A percentile compares a stretch with the other conserved stretches of the same genome.
Evolutionary conservation across 2,888 invertebrate genomes (phyloP).

Genomic region (Aproaerema taeniolella): DNA sequence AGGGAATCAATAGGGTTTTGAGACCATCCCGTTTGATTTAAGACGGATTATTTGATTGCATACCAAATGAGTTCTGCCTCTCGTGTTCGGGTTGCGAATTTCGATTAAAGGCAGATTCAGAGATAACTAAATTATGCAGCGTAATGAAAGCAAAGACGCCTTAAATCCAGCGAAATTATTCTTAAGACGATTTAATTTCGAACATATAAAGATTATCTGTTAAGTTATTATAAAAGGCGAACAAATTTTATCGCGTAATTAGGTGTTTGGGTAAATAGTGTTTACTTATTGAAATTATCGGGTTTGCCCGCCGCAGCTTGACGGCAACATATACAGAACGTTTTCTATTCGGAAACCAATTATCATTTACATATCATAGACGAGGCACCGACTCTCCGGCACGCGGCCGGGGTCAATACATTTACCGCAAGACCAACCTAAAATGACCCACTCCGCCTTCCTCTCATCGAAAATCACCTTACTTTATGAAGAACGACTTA

Average conservation of each 20-base stretch:
- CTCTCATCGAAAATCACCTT: conserved; percentile 23
- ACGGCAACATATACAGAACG: conserved; percentile 63
- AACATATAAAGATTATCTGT: conserved; percentile 1
- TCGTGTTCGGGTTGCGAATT: conserved; percentile 7
- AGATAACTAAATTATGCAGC: conserved; percentile 3
- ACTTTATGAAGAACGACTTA: conserved; percentile 6
- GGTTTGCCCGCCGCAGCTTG: conserved; percentile 52
- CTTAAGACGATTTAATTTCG: conserved; percentile 2
- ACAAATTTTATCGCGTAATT: conserved; percentile 51
- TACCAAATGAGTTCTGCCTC: conserved; percentile 38
- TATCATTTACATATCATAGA: conserved; percentile 75
- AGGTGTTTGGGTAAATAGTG: conserved; percentile 11
- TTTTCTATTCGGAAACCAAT: conserved; percentile 73
- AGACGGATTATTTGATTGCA: conserved; percentile 45
- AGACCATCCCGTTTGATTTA: too few relatives aligned
- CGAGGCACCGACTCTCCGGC: conserved; percentile 66
- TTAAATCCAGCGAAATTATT: conserved; percentile 7
- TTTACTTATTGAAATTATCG: conserved; percentile 34
- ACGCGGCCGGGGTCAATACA: conserved; percentile 71
- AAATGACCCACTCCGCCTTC: conserved; percentile 38
- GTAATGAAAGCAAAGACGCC: conserved; percentile 5
- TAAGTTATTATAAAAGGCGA: not conserved
- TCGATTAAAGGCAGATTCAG: conserved; percentile 3
- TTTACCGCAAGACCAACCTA: conserved; percentile 55
- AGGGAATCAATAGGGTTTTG: too few relatives aligned